Evolutionary conservation across 2,797 vertebrate genomes (phyloP).

Genomic region (Spatula versicolor): DNA sequence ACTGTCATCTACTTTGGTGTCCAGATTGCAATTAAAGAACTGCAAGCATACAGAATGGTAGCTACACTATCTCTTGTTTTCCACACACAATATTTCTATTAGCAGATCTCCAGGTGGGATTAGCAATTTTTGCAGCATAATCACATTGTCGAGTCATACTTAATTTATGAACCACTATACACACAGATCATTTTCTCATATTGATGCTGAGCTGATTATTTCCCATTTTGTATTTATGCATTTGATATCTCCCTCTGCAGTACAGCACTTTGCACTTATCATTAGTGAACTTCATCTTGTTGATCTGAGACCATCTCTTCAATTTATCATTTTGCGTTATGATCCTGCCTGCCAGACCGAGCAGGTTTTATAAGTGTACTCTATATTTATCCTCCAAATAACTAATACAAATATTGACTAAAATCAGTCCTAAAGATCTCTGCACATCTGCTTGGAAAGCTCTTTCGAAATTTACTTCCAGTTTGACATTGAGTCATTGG

Average conservation of each 20-base stretch:
- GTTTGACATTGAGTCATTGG: conserved; percentile 43
- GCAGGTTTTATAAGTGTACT: conserved; percentile 45
- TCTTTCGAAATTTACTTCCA: conserved; percentile 51
- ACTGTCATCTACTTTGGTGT: background rate
- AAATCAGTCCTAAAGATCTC: conserved; percentile 59
- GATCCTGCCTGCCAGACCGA: conserved; percentile 36
- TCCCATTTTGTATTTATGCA: conserved; percentile 43
- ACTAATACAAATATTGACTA: conserved; percentile 71
- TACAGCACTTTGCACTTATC: conserved; percentile 3
- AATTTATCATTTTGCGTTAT: conserved; percentile 41
- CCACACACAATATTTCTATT: background rate
- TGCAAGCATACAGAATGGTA: background rate
- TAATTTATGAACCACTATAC: conserved; percentile 50
- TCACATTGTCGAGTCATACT: conserved; percentile 55
- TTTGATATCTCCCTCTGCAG: conserved; percentile 36
- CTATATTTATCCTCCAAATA: conserved; percentile 59
- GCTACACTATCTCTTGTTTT: background rate
- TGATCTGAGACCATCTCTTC: conserved; percentile 45
- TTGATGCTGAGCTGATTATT: conserved; percentile 39
- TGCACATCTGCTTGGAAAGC: conserved; percentile 47
- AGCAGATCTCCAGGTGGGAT: conserved; percentile 36
- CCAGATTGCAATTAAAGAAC: background rate
- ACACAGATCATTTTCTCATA: conserved; percentile 48
- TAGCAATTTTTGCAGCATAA: conserved; percentile 41
- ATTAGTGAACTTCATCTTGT: conserved; percentile 47